These are phyloP conservation scores for Sycophaga agraensis DNA, from an alignment of 1,140 invertebrate species.

Conservation along the genomic window DNA sequence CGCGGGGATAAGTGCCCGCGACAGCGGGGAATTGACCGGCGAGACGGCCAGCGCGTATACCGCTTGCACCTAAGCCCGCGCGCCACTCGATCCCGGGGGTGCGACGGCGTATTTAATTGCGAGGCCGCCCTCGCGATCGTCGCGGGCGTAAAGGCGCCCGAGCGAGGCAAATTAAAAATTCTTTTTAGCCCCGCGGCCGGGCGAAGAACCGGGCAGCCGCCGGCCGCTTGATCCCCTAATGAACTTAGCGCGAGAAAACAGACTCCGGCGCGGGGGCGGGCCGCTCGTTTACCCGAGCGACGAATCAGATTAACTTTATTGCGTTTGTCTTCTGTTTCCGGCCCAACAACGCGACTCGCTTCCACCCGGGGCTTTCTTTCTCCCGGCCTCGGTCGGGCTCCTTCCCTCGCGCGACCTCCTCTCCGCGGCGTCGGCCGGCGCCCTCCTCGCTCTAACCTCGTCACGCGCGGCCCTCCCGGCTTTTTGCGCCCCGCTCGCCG, in stretches of 20 bases:
- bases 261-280: constrained; percentile 34
- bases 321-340: constrained; percentile 51
- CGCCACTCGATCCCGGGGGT: too few species aligned
- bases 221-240: constrained; percentile 36
- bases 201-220: not conserved
- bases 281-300: constrained; percentile 31
- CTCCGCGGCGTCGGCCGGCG: too few species aligned
- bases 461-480: not conserved
- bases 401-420: too few species aligned
- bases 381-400: too few species aligned
- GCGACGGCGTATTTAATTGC: too few species aligned
- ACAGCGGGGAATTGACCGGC: too few species aligned
- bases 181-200: not conserved
- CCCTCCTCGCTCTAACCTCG: not conserved
- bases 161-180: not conserved
- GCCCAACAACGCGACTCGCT: constrained; percentile 43
- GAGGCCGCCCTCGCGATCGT: too few species aligned
- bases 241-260: constrained; percentile 51
- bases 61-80: too few species aligned
- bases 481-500: constrained; percentile 4
- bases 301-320: constrained; percentile 57
- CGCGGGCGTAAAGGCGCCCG: too few species aligned
- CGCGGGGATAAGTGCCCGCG: too few species aligned
- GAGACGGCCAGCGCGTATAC: too few species aligned
- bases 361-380: constrained; percentile 16